A percentile compares a stretch with the other conserved stretches of the same genome.
These are phyloP conservation scores for Chionodraco myersi DNA, from an alignment of 2,113 vertebrate genomes.

Conservation along the genomic window DNA sequence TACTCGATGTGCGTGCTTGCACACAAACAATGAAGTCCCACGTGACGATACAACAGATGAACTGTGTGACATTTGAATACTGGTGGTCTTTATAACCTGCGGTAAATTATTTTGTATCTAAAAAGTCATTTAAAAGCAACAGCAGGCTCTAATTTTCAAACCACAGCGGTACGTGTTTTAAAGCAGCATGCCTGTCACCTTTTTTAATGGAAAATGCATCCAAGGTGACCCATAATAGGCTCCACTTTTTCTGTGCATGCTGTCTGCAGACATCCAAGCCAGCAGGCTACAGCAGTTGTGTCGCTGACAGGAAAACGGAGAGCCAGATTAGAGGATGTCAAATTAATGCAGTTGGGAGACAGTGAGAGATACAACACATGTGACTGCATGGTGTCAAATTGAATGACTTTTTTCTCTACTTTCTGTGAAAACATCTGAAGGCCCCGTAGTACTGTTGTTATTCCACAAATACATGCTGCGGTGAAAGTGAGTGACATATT, in stretches of 20 bases:
- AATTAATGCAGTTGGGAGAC: constrained; percentile 81
- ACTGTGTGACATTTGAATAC: constrained; percentile 46
- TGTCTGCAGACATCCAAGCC: constrained; percentile 67
- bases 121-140: constrained; percentile 70
- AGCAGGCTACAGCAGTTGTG: constrained; percentile 64
- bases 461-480: constrained; percentile 46
- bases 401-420: constrained; percentile 48
- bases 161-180: constrained; percentile 63
- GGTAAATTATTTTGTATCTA: constrained; percentile 65
- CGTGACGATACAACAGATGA: constrained; percentile 35
- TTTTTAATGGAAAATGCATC: constrained; percentile 74
- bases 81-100: constrained; percentile 19
- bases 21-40: constrained; percentile 45
- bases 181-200: constrained; percentile 76
- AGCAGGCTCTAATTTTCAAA: constrained; percentile 63
- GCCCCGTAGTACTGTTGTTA: constrained; percentile 55
- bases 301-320: constrained; percentile 68
- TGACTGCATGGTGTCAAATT: constrained; percentile 73
- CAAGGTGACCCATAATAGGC: constrained; percentile 81
- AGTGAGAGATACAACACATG: constrained; percentile 68
- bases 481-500: constrained; percentile 55
- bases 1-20: constrained; percentile 23
- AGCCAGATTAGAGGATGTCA: constrained; percentile 79
- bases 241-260: constrained; percentile 49
- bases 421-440: constrained; percentile 61